Conservation (phyloP, 2,797 vertebrate genomes). For the Emydoidea blandingii region DNA sequence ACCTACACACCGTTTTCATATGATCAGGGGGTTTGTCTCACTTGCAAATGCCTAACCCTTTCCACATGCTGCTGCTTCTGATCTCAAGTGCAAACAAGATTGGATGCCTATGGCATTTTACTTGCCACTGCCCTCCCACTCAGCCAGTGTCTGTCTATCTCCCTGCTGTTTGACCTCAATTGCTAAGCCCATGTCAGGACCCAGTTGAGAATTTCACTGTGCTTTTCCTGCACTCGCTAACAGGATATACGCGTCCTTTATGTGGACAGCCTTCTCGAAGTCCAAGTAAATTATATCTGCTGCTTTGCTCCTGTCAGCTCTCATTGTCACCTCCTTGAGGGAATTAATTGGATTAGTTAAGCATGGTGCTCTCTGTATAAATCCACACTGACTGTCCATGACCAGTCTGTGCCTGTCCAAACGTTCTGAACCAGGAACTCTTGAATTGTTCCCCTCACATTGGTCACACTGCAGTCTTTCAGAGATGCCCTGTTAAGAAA, state of each 20-base stretch:
- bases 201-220: neutral
- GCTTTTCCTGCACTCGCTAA: neutral
- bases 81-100: slow-evolving; percentile 55
- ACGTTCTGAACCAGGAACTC: neutral
- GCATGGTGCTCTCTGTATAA: neutral
- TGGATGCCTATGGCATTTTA: slow-evolving; percentile 48
- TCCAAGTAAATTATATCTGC: neutral
- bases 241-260: neutral
- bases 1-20: neutral
- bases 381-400: neutral
- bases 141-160: neutral
- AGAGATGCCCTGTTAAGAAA: neutral
- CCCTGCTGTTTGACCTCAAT: neutral
- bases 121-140: neutral
- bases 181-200: neutral
- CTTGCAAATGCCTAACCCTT: slow-evolving; percentile 58
- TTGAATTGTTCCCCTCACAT: neutral
- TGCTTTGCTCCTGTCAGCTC: neutral
- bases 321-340: neutral
- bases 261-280: neutral
- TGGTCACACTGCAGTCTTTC: neutral
- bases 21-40: neutral
- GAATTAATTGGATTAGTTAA: neutral
- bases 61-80: slow-evolving; percentile 51
- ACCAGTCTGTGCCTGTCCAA: neutral